Percentiles rank a stretch among this genome's conserved stretches.
Evolutionary conservation across 2,797 vertebrate species (phyloP).

Genomic region (Etheostoma nigrum): DNA sequence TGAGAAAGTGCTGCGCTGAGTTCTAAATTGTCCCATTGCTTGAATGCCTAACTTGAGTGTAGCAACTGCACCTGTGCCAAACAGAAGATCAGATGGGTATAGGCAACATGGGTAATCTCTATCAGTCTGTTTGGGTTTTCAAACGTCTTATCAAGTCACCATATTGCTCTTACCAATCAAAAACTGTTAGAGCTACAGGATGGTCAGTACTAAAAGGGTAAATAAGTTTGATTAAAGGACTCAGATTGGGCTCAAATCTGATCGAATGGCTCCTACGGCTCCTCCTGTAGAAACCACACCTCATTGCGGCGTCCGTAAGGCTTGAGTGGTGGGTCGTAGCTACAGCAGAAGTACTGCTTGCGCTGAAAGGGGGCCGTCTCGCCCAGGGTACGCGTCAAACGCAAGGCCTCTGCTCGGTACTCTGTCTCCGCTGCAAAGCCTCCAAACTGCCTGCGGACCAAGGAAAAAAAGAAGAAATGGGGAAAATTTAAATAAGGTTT

Average conservation of each 20-base stretch:
- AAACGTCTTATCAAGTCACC: conserved; percentile 27
- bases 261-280: conserved; percentile 64
- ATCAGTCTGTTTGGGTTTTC: conserved; percentile 10
- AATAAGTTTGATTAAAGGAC: conserved; percentile 13
- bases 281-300: conserved; percentile 92
- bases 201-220: conserved; percentile 3
- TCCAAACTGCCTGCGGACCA: conserved; percentile 88
- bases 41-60: conserved; percentile 10
- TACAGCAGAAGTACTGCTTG: conserved; percentile 91
- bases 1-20: not conserved
- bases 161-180: conserved; percentile 37
- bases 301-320: conserved; percentile 92
- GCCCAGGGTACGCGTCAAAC: conserved; percentile 88
- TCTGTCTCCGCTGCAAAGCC: conserved; percentile 91
- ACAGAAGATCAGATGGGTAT: conserved; percentile 39
- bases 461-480: too few relatives aligned
- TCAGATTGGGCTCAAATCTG: conserved; percentile 12
- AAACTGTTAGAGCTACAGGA: conserved; percentile 42
- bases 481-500: not conserved
- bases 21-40: conserved; percentile 6
- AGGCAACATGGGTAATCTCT: conserved; percentile 58
- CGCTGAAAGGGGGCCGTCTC: conserved; percentile 85
- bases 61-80: conserved; percentile 15
- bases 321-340: conserved; percentile 92
- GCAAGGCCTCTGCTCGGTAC: conserved; percentile 86